Conservation (phyloP, 1,140 invertebrate genomes). For the Eriocheir sinensis region DNA sequence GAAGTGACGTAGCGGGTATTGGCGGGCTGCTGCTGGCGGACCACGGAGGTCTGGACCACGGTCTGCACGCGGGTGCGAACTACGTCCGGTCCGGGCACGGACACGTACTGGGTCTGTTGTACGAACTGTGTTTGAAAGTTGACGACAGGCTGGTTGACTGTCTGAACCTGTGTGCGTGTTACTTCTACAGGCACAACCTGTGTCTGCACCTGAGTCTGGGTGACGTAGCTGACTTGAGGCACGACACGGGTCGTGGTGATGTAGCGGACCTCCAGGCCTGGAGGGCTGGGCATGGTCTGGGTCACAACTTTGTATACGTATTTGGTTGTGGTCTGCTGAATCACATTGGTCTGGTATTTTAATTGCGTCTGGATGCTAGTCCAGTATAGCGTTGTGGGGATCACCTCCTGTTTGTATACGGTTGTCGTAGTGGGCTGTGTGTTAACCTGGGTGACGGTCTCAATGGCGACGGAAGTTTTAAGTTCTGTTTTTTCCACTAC, state of each 20-base stretch:
- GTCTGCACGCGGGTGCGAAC: slow-evolving; percentile 59
- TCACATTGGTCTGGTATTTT: slow-evolving; percentile 48
- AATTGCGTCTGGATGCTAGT: slow-evolving; percentile 48
- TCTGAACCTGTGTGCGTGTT: slow-evolving; percentile 56
- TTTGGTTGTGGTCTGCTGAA: slow-evolving; percentile 47
- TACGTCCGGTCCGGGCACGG: slow-evolving; percentile 40
- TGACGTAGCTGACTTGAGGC: slow-evolving; percentile 67
- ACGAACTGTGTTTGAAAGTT: slow-evolving; percentile 55
- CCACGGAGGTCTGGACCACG: slow-evolving; percentile 64
- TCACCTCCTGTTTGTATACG: slow-evolving; percentile 43
- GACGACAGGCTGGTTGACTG: slow-evolving; percentile 27
- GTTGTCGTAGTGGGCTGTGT: slow-evolving; percentile 58
- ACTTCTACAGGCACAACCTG: slow-evolving; percentile 67
- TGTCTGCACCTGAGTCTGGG: slow-evolving; percentile 62
- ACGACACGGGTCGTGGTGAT: slow-evolving; percentile 65
- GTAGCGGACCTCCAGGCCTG: slow-evolving; percentile 43
- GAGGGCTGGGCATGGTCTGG: slow-evolving; percentile 58
- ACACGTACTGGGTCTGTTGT: slow-evolving; percentile 42
- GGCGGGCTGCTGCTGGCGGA: slow-evolving; percentile 43
- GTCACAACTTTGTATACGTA: slow-evolving; percentile 53
- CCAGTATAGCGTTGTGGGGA: slow-evolving; percentile 63
- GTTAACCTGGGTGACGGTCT: slow-evolving; percentile 53
- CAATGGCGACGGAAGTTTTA: slow-evolving; percentile 44
- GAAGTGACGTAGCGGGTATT: slow-evolving; percentile 66
- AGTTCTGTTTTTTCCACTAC: slow-evolving; percentile 48